phyloP scores from a whole-genome alignment of 1,140 invertebrate species.

The Venturia canescens region DNA sequence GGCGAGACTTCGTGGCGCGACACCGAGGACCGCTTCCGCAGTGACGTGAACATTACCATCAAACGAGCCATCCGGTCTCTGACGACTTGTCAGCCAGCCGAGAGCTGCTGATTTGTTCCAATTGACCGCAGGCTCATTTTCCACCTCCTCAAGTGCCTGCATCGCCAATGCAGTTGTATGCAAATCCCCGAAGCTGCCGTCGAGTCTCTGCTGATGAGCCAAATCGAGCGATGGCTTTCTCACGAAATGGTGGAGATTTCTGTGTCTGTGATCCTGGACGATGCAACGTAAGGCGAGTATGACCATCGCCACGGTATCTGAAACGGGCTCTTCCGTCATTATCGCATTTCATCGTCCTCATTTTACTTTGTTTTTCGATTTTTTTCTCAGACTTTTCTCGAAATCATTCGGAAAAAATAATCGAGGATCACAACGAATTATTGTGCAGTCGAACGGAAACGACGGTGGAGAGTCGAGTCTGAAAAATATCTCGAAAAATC shows the following conservation, averaged over 20 bases:
- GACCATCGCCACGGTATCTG: slow-evolving; percentile 90
- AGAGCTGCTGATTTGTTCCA: slow-evolving; percentile 88
- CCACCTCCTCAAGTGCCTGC: slow-evolving; percentile 86
- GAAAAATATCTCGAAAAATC: too few relatives aligned
- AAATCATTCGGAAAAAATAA: not conserved
- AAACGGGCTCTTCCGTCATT: slow-evolving; percentile 51
- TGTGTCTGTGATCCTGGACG: slow-evolving; percentile 88
- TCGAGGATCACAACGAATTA: not conserved
- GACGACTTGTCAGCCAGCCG: slow-evolving; percentile 84
- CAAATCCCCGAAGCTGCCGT: slow-evolving; percentile 90
- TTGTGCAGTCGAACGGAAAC: not conserved
- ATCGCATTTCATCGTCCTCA: slow-evolving; percentile 3
- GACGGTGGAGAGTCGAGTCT: too few relatives aligned
- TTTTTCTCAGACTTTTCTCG: too few relatives aligned
- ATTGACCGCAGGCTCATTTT: slow-evolving; percentile 79
- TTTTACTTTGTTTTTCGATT: too few relatives aligned
- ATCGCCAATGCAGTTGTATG: slow-evolving; percentile 88
- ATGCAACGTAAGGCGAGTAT: slow-evolving; percentile 89
- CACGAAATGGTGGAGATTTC: slow-evolving; percentile 87
- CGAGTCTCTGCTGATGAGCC: slow-evolving; percentile 85
- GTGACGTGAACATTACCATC: slow-evolving; percentile 84
- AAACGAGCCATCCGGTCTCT: slow-evolving; percentile 87
- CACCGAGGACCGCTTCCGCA: slow-evolving; percentile 85
- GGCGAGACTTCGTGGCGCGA: slow-evolving; percentile 82
- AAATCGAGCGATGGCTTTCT: slow-evolving; percentile 84